Evolutionary conservation across 2,113 vertebrate species (phyloP).

Genomic region (Lamprotornis superbus): DNA sequence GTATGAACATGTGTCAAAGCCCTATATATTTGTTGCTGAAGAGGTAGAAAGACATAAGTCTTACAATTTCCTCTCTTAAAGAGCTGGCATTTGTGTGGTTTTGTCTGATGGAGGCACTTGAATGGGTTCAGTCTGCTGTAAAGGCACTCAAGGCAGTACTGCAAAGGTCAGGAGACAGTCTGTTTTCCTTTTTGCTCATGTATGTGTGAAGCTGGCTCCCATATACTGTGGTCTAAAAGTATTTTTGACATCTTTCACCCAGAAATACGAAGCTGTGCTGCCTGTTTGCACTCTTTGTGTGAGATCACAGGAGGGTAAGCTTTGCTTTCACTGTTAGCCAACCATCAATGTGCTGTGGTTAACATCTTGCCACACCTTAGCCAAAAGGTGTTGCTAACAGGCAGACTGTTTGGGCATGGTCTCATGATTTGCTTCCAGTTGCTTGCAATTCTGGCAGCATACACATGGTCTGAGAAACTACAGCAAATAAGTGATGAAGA

Average conservation of each 20-base stretch:
- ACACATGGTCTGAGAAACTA: background rate
- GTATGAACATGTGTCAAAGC: background rate
- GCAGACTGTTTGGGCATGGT: background rate
- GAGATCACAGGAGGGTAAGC: background rate
- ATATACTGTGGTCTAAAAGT: background rate
- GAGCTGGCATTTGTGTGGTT: background rate
- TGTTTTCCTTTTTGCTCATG: background rate
- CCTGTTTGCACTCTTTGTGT: background rate
- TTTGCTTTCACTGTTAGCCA: background rate
- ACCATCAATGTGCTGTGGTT: background rate
- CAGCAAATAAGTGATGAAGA: background rate
- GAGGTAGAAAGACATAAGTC: background rate
- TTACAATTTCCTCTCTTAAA: conserved; percentile 3
- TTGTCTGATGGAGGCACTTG: background rate
- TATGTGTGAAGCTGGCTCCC: background rate
- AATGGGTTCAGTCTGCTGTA: background rate
- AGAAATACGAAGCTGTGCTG: background rate
- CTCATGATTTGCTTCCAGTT: background rate
- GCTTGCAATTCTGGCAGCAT: background rate
- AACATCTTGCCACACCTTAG: background rate
- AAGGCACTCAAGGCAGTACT: fast-evolving
- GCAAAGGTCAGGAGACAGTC: background rate
- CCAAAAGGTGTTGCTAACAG: background rate
- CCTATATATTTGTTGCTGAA: background rate
- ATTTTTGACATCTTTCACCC: background rate